Conservation (phyloP, 2,113 vertebrate genomes). For the Nyctibius bracteatus region DNA sequence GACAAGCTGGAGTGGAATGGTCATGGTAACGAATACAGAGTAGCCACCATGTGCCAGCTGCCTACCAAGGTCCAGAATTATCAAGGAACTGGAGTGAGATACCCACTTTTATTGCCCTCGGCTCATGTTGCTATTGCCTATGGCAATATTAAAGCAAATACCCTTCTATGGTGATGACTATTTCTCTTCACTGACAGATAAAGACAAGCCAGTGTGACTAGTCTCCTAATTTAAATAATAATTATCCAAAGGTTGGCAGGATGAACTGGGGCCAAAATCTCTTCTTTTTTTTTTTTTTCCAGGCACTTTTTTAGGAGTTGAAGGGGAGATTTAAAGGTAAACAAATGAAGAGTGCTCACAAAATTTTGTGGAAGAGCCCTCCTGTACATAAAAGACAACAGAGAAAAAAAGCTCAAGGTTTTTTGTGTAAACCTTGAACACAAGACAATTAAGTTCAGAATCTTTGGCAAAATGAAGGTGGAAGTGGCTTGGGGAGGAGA, state of each 20-base stretch:
- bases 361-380: not conserved
- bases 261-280: not conserved
- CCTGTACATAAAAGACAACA: not conserved
- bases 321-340: not conserved
- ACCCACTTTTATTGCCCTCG: not conserved
- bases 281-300: accelerated
- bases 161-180: not conserved
- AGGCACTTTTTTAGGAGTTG: not conserved
- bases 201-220: not conserved
- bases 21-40: not conserved
- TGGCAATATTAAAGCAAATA: not conserved
- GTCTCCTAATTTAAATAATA: not conserved
- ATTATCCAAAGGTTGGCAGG: not conserved
- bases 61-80: not conserved
- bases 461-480: not conserved
- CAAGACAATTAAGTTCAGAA: not conserved
- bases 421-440: not conserved
- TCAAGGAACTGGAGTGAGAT: not conserved
- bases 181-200: not conserved
- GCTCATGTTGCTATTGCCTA: not conserved
- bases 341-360: not conserved
- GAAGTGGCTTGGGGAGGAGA: not conserved
- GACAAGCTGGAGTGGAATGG: not conserved
- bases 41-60: not conserved
- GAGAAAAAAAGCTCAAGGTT: not conserved